These are phyloP conservation scores for Acanthaster planci DNA, from an alignment of 35 echinoderm and acorn worm genomes.

Conservation along the genomic window DNA sequence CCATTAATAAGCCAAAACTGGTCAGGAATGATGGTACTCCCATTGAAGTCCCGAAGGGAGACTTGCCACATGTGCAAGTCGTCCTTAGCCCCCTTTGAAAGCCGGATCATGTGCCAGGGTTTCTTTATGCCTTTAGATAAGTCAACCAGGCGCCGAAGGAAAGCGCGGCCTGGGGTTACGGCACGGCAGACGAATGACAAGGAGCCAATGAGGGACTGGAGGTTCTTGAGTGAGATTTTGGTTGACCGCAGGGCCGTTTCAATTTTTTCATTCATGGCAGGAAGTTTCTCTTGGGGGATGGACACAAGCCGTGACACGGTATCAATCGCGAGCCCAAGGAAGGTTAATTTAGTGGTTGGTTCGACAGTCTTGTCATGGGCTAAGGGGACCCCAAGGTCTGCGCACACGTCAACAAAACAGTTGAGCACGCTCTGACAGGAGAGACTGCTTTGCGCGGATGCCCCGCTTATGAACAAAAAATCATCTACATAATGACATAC, in stretches of 20 bases:
- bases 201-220: background rate
- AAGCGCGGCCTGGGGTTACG: background rate
- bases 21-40: background rate
- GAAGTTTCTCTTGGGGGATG: background rate
- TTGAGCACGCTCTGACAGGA: background rate
- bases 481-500: constrained; percentile 2
- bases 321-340: background rate
- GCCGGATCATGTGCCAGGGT: background rate
- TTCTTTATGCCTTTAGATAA: background rate
- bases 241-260: background rate
- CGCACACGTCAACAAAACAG: constrained; percentile 1
- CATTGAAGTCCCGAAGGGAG: background rate
- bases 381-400: background rate
- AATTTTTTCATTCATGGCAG: background rate
- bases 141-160: constrained; percentile 1
- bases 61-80: background rate
- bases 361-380: background rate
- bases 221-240: background rate
- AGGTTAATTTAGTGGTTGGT: background rate
- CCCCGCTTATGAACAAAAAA: background rate
- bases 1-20: background rate
- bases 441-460: background rate
- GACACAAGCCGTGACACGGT: background rate
- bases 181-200: background rate
- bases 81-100: background rate